Evolutionary conservation across 2,888 invertebrate genomes (phyloP).

Genomic region (Spodoptera picta): DNA sequence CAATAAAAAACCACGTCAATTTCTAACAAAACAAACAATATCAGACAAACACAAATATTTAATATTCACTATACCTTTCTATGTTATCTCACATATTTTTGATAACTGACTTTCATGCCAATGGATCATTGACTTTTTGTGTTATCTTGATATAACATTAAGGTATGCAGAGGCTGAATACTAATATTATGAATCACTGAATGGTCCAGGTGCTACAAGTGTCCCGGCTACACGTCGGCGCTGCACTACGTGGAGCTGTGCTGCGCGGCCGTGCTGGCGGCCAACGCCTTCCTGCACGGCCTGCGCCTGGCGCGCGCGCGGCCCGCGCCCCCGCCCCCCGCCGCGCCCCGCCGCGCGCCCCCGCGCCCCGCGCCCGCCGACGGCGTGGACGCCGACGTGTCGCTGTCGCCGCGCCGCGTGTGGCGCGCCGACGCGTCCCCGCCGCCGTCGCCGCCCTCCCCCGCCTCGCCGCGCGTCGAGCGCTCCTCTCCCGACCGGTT

Average conservation of each 20-base stretch:
- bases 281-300: constrained; percentile 62
- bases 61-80: too few species aligned
- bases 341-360: constrained; percentile 20
- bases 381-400: constrained; percentile 78
- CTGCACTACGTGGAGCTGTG: constrained; percentile 71
- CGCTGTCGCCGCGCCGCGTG: constrained; percentile 79
- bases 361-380: constrained; percentile 1
- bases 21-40: too few species aligned
- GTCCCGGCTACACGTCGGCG: constrained; percentile 76
- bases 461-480: constrained; percentile 29
- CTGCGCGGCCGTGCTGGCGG: constrained; percentile 47
- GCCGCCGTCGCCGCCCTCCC: constrained; percentile 65
- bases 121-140: too few species aligned
- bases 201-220: constrained; percentile 71
- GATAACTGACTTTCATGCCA: too few species aligned
- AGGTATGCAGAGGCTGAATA: too few species aligned
- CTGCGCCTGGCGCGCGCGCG: constrained; percentile 17
- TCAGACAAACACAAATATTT: too few species aligned
- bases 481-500: constrained; percentile 62
- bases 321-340: constrained; percentile 74
- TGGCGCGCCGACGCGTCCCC: constrained; percentile 54
- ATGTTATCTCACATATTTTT: too few species aligned
- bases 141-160: too few species aligned
- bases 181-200: too few species aligned
- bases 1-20: too few species aligned